Evolutionary conservation across 2,113 vertebrate species (phyloP).

Genomic region (Podilymbus podiceps): DNA sequence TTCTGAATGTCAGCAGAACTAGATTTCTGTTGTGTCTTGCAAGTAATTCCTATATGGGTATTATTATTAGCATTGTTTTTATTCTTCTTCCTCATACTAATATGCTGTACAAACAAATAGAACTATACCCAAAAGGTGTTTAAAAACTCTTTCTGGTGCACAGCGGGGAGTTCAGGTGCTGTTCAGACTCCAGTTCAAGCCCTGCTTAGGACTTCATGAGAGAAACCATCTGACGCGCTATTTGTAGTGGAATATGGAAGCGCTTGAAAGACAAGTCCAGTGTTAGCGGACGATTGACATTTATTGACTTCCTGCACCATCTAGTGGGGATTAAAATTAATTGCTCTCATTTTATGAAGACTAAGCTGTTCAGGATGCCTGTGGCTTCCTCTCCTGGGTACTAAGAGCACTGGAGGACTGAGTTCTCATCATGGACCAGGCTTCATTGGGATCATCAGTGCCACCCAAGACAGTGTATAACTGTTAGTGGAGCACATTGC

Average conservation of each 20-base stretch:
- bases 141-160: neutral
- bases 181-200: neutral
- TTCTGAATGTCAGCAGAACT: neutral
- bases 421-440: neutral
- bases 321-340: slow-evolving; percentile 69
- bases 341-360: slow-evolving; percentile 25
- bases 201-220: neutral
- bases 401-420: neutral
- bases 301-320: slow-evolving; percentile 72
- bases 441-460: neutral
- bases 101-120: neutral
- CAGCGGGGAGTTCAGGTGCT: neutral
- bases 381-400: neutral
- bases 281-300: slow-evolving; percentile 35
- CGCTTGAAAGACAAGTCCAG: slow-evolving; percentile 31
- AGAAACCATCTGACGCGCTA: neutral
- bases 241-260: slow-evolving; percentile 8
- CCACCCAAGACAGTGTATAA: fast-evolving
- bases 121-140: neutral
- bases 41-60: neutral
- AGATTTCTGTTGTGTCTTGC: neutral
- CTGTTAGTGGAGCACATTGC: neutral
- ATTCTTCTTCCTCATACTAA: neutral
- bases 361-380: neutral
- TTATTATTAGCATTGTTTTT: neutral